phyloP scores from a whole-genome alignment of 1,140 invertebrate species.

The Euwallacea fornicatus region DNA sequence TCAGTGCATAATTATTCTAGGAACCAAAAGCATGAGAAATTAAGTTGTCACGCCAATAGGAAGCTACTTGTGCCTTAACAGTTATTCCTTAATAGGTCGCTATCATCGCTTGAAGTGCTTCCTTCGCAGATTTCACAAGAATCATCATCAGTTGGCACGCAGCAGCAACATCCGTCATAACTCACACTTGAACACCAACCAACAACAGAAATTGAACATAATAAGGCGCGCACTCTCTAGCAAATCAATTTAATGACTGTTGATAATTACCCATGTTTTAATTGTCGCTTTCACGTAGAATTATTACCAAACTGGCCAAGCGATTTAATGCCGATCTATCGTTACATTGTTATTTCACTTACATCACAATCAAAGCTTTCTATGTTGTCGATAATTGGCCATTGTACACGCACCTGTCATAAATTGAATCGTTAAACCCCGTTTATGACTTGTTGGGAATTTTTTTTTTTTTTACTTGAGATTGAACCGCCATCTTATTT shows the following conservation, averaged over 20 bases:
- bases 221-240: background rate
- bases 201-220: background rate
- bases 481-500: too few relatives aligned
- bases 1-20: too few relatives aligned
- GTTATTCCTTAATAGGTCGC: too few relatives aligned
- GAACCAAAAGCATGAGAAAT: too few relatives aligned
- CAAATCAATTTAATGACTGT: slow-evolving; percentile 3
- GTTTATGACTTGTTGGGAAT: too few relatives aligned
- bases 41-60: too few relatives aligned
- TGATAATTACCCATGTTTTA: background rate
- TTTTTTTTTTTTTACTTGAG: too few relatives aligned
- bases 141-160: background rate
- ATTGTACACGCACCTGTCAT: background rate
- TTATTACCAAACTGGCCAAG: background rate
- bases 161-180: background rate
- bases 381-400: background rate
- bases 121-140: too few relatives aligned
- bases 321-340: background rate
- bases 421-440: background rate
- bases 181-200: background rate
- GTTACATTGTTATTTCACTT: slow-evolving; percentile 5
- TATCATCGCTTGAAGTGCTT: too few relatives aligned
- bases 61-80: too few relatives aligned
- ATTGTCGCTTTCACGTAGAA: background rate
- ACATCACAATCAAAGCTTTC: slow-evolving; percentile 2